Evolutionary conservation across 2,888 invertebrate species (phyloP).

Genomic region (Anoncus sp.): DNA sequence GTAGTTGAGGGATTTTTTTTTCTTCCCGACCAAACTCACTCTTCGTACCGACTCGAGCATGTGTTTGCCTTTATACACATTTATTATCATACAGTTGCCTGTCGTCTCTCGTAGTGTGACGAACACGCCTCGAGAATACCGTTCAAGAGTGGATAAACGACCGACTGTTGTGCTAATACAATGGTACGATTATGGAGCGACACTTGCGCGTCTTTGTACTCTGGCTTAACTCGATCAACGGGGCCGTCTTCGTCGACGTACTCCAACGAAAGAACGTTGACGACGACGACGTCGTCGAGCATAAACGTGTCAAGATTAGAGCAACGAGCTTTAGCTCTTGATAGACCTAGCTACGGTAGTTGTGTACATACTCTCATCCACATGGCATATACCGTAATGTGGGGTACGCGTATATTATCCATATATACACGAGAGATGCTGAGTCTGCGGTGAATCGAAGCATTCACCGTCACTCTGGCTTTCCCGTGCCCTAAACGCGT

Average conservation of each 20-base stretch:
- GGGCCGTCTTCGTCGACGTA: slow-evolving; percentile 37
- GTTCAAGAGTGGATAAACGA: slow-evolving; percentile 71
- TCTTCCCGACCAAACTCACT: background rate
- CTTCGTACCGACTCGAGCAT: background rate
- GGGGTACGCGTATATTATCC: slow-evolving; percentile 3
- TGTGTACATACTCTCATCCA: slow-evolving; percentile 11
- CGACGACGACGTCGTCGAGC: slow-evolving; percentile 33
- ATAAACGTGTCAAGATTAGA: slow-evolving; percentile 61
- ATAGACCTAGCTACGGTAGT: background rate
- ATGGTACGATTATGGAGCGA: slow-evolving; percentile 69
- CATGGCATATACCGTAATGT: background rate
- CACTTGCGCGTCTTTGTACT: slow-evolving; percentile 69
- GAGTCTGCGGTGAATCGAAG: slow-evolving; percentile 2
- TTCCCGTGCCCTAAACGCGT: slow-evolving; percentile 41
- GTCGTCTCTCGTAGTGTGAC: slow-evolving; percentile 13
- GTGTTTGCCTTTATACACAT: slow-evolving; percentile 2
- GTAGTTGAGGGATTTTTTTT: slow-evolving; percentile 6
- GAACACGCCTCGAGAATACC: background rate
- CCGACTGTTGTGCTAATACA: slow-evolving; percentile 70
- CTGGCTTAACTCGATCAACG: slow-evolving; percentile 73
- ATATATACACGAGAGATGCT: slow-evolving; percentile 1
- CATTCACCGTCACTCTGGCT: slow-evolving; percentile 37
- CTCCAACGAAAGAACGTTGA: slow-evolving; percentile 7
- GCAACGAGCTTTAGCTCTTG: slow-evolving; percentile 27
- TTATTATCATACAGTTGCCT: slow-evolving; percentile 26